Base-by-base conservation (phyloP, 2,113 vertebrate genomes). In the Gadus chalcogrammus region DNA sequence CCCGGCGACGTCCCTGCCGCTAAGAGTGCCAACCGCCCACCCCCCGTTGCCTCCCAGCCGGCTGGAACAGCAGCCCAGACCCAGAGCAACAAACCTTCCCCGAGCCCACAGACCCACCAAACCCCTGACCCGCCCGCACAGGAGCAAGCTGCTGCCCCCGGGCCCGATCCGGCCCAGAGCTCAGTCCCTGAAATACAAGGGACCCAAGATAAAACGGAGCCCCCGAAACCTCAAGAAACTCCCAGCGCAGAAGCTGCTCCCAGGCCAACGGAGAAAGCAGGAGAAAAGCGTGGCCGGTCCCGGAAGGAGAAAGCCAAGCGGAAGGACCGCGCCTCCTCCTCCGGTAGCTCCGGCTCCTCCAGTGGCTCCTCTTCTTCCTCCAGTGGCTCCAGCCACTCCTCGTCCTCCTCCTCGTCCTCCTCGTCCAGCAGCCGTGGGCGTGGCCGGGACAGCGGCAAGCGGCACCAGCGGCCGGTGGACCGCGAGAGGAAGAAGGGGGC, bases 371-470 rank as follows among this genome's bases (percentile, higher is more conserved):
- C 88, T 0, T 91, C 91, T 55, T 95, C 89, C 0, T 91, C 91
- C 31, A 90, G 88, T 0, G 94, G 92, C 68, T 96, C 92, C 70
- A 93, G 94, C 15, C 94, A 79, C 69, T 96, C 91, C 38, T 95
- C 94, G 1, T 95, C 94, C 0, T 90, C 88, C n/a, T 95, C 94
- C 0, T 95, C 94, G 1, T 93, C 94, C 68, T 94, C 93, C 3
- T 97, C 92, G 0, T 94, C 94, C 74, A 94, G 89, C 79, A 94
- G 93, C 78, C 93, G 90, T 27, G 95, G 90, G n/a, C 95, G 94
- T 77, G 93, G 93, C 77, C 67, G 80, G 22, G 92, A 90, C 61
- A 75, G 88, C 72, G 90, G 93, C 11, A 95, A 94, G 73, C 96
- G 95, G 71, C 93, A 90, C 81, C 95, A 93, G 35, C 92, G 93